These are phyloP conservation scores for Stomatorhinus ivindoensis DNA, from an alignment of 2,113 vertebrate species.

Conservation along the genomic window DNA sequence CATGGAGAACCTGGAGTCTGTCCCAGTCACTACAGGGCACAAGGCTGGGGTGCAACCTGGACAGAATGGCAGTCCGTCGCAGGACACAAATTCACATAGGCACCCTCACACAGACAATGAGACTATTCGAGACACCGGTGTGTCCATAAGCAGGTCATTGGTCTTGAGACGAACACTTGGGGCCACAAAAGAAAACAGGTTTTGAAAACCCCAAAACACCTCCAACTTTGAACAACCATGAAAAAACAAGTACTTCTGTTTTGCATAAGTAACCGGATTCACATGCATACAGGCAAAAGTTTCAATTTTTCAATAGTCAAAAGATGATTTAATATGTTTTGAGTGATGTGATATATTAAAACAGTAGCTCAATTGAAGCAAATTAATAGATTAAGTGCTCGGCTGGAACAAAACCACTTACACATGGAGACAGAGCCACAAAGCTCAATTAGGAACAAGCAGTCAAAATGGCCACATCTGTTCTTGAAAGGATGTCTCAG, in stretches of 20 bases:
- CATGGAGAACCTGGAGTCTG: background rate
- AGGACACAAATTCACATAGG: background rate
- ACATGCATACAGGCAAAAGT: background rate
- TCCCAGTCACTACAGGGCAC: background rate
- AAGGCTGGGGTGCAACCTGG: background rate
- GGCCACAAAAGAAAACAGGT: background rate
- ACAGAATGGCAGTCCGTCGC: background rate
- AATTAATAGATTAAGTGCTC: background rate
- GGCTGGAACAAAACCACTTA: background rate
- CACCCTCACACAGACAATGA: background rate
- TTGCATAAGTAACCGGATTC: background rate
- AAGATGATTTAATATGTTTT: background rate
- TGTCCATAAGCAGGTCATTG: background rate
- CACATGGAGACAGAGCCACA: background rate
- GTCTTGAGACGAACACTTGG: background rate
- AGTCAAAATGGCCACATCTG: background rate
- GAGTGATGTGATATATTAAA: background rate
- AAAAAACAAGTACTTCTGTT: background rate
- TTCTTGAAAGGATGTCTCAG: background rate
- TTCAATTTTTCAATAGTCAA: background rate
- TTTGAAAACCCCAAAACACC: background rate
- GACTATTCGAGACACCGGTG: background rate
- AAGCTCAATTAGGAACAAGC: background rate
- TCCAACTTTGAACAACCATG: background rate
- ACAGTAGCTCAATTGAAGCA: background rate